A percentile compares a stretch with the other conserved stretches of the same genome.
phyloP scores from a whole-genome alignment of 2,888 invertebrate genomes.

The Artemia sp. region DNA sequence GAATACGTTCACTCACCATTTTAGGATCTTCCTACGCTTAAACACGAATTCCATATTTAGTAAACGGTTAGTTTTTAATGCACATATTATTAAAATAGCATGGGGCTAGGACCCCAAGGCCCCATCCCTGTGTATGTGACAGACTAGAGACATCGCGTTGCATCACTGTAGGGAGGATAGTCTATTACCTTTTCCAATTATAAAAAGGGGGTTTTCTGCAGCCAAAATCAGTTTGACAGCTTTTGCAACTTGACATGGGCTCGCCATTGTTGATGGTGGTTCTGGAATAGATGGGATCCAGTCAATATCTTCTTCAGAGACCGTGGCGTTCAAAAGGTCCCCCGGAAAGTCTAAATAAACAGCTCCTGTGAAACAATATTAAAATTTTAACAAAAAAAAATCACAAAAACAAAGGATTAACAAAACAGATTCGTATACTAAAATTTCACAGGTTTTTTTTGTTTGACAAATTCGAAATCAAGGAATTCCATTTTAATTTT shows the following conservation, averaged over 20 bases:
- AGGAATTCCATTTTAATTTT: conserved; percentile 75
- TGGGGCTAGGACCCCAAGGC: too few relatives aligned
- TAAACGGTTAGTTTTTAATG: too few relatives aligned
- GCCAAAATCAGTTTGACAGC: conserved; percentile 49
- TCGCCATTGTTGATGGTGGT: conserved; percentile 50
- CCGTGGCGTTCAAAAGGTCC: conserved; percentile 47
- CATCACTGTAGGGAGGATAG: too few relatives aligned
- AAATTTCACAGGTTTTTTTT: too few relatives aligned
- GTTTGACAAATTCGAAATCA: conserved; percentile 33
- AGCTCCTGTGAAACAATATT: conserved; percentile 35
- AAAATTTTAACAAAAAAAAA: not conserved
- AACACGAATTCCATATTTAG: too few relatives aligned
- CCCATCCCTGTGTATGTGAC: too few relatives aligned
- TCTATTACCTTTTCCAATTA: conserved; percentile 58
- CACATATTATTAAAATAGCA: too few relatives aligned
- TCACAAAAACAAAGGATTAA: not conserved
- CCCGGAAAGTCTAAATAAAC: conserved; percentile 82
- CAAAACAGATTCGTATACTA: not conserved
- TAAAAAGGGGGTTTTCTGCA: conserved; percentile 37
- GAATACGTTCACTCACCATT: too few relatives aligned
- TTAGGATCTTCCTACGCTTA: too few relatives aligned
- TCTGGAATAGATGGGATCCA: conserved; percentile 33
- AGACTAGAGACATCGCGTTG: too few relatives aligned
- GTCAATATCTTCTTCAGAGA: conserved; percentile 30
- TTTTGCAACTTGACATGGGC: conserved; percentile 45